Conservation (phyloP, 1,140 invertebrate genomes). For the Euwallacea similis region DNA sequence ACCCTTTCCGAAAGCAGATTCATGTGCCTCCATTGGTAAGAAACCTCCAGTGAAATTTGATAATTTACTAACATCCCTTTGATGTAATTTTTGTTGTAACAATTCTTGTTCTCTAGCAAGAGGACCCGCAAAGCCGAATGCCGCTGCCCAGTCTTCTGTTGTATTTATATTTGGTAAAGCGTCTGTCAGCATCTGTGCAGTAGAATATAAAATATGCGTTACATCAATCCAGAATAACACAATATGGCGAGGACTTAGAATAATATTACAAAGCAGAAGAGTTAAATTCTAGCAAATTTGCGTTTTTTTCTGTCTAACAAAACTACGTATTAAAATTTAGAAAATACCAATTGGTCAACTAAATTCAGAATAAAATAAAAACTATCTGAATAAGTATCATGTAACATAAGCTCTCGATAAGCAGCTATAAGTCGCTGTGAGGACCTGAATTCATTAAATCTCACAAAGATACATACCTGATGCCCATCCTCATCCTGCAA, state of each 20-base stretch:
- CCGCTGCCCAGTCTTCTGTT: slow-evolving; percentile 52
- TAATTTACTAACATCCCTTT: slow-evolving; percentile 28
- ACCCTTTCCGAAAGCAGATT: slow-evolving; percentile 36
- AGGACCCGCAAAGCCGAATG: slow-evolving; percentile 51
- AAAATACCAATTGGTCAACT: too few species aligned
- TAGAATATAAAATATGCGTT: not conserved
- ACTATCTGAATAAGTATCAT: too few species aligned
- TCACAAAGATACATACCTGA: not conserved
- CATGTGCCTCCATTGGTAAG: slow-evolving; percentile 22
- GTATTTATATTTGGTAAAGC: slow-evolving; percentile 49
- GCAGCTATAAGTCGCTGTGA: too few species aligned
- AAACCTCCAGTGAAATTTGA: slow-evolving; percentile 27
- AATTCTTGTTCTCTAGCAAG: slow-evolving; percentile 19
- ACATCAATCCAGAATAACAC: not conserved
- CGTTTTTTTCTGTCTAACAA: too few species aligned
- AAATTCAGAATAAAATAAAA: too few species aligned
- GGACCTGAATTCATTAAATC: not conserved
- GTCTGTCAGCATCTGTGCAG: slow-evolving; percentile 44
- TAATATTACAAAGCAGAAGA: too few species aligned
- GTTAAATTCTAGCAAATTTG: too few species aligned
- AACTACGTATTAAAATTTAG: too few species aligned
- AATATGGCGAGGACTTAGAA: not conserved
- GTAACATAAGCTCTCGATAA: too few species aligned
- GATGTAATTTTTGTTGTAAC: slow-evolving; percentile 24
- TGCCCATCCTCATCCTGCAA: slow-evolving; percentile 26